Evolutionary conservation across 2,797 vertebrate genomes (phyloP).

Genomic region (Semotilus atromaculatus): DNA sequence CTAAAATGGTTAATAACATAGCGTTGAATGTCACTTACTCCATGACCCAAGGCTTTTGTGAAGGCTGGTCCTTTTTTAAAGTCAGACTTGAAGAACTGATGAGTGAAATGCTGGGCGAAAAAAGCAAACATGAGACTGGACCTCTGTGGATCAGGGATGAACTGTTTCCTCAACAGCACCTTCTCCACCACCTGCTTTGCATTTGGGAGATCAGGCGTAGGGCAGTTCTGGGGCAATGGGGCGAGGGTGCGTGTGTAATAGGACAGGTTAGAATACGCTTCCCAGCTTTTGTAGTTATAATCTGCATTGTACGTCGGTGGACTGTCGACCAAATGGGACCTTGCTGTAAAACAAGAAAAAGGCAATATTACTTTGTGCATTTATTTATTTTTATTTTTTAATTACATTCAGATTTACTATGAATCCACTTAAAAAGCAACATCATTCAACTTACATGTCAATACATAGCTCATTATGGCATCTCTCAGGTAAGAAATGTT

Average conservation of each 20-base stretch:
- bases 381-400: not conserved
- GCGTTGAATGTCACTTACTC: slow-evolving; percentile 75
- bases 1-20: not conserved
- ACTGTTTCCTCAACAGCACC: slow-evolving; percentile 86
- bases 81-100: slow-evolving; percentile 97
- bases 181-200: slow-evolving; percentile 87
- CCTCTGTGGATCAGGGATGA: slow-evolving; percentile 94
- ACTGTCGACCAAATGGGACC: slow-evolving; percentile 90
- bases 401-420: not conserved
- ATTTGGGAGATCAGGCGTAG: slow-evolving; percentile 90
- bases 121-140: slow-evolving; percentile 96
- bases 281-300: slow-evolving; percentile 94
- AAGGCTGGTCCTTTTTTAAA: slow-evolving; percentile 90
- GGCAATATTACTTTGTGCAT: not conserved
- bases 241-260: slow-evolving; percentile 92
- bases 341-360: slow-evolving; percentile 49
- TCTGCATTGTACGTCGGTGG: slow-evolving; percentile 92
- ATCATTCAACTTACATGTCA: slow-evolving; percentile 53
- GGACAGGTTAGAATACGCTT: slow-evolving; percentile 92
- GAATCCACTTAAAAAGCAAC: not conserved
- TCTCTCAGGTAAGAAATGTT: slow-evolving; percentile 88
- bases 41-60: slow-evolving; percentile 86
- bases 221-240: slow-evolving; percentile 88
- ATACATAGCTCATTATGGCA: slow-evolving; percentile 88
- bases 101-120: slow-evolving; percentile 97